Evolutionary conservation across 2,888 invertebrate species (phyloP), one percentile per base, ranked within the genome.

Genomic region (Perdita meconis): DNA sequence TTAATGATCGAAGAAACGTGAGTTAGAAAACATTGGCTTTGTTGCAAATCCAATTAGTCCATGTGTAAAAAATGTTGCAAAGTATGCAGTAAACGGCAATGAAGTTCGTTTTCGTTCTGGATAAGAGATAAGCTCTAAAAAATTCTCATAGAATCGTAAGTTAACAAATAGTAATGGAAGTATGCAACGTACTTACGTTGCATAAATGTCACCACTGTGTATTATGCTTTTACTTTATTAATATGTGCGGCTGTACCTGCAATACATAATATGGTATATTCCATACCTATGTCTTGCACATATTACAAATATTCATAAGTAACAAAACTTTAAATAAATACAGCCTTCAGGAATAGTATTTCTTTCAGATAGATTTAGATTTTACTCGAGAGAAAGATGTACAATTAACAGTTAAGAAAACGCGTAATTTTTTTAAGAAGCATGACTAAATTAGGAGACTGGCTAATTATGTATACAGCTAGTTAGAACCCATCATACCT

Each of bases 241-340:
- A 91, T 91, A 91, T 87, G 90, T 90, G 88, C 89, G 88, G 89
- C 87, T 88, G 91, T 90, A 91, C 91, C 91, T 91, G 91, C 84
- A 91, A 91, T 90, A 88, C 87, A 91, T 79, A 91, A 90, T 87
- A 90, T 83, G 88, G 86, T 87, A 90, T 87, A 89, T 88, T 88
- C 89, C 86, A 89, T 86, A 78, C 71, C 76, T 76, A 64, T 59
- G 42, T 24, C 60, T 78, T 65, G 65, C 57, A 51, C 44, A 56
- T 53, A 67, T 67, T 64, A 77, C 47, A 47, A 56, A 55, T 57
- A 12, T 19, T 47, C 47, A 55, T 55, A 67, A 68, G 30, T 24
- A 34, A 63, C 42, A 50, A 57, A 64, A 10, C 53, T n/a, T 42
- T 42, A 59, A 1, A 53, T n/a, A 53, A 66, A 65, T 55, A 26